Percentiles rank a stretch among this genome's conserved stretches.
Conservation (phyloP, 2,113 vertebrate genomes). For the Ancistrus triradiatus region DNA sequence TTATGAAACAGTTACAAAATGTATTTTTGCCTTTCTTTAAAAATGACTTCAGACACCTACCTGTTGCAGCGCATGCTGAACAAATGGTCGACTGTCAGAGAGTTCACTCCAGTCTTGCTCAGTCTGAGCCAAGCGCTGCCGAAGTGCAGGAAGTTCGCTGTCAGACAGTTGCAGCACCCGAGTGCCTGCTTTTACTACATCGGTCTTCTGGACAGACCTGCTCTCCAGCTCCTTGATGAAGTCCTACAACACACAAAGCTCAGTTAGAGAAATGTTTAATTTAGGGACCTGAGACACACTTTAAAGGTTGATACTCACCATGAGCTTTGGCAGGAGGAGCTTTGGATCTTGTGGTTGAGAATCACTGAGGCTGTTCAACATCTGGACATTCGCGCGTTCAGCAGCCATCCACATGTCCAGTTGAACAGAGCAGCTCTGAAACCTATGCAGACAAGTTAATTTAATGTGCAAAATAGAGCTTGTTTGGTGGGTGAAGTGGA, state of each 20-base stretch:
- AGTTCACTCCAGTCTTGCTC: constrained; percentile 78
- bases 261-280: not conserved
- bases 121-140: constrained; percentile 68
- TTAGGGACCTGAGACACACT: too few species aligned
- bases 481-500: too few species aligned
- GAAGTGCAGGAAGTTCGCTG: constrained; percentile 65
- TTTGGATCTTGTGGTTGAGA: constrained; percentile 62
- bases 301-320: constrained; percentile 65
- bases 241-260: constrained; percentile 59
- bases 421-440: constrained; percentile 66
- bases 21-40: too few species aligned
- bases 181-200: constrained; percentile 66
- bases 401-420: constrained; percentile 74
- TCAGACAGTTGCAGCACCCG: constrained; percentile 76
- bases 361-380: constrained; percentile 71
- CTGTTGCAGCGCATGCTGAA: constrained; percentile 81
- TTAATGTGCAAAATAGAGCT: too few species aligned
- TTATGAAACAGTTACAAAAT: too few species aligned
- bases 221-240: constrained; percentile 77
- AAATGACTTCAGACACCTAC: too few species aligned
- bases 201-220: constrained; percentile 70
- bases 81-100: constrained; percentile 67
- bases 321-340: constrained; percentile 68
- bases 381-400: constrained; percentile 71
- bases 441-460: too few species aligned